phyloP scores from a whole-genome alignment of 2,888 invertebrate genomes.

The Cantharis flavilabris region DNA sequence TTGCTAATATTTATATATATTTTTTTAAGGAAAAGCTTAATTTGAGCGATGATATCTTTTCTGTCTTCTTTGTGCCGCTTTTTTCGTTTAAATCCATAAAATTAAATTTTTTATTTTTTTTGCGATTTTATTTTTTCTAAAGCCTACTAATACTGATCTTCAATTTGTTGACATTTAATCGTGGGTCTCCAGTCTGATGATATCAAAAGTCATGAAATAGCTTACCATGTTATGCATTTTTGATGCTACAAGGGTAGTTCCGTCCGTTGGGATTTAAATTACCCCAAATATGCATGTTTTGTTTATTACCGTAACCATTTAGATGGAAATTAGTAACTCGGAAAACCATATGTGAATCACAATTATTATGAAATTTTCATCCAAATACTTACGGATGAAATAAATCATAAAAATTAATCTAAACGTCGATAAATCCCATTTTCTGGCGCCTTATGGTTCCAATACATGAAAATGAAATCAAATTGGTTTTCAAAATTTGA shows the following conservation, averaged over 20 bases:
- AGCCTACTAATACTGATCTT: not conserved
- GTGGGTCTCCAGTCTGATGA: not conserved
- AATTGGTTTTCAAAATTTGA: not conserved
- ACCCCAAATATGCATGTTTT: not conserved
- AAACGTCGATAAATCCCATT: not conserved
- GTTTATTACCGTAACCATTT: not conserved
- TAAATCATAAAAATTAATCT: not conserved
- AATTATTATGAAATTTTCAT: not conserved
- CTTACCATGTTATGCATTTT: not conserved
- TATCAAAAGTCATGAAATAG: not conserved
- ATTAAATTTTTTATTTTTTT: too few relatives aligned
- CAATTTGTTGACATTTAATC: not conserved
- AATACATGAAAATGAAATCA: not conserved
- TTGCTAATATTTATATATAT: too few relatives aligned
- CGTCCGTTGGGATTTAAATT: not conserved
- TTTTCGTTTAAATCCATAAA: too few relatives aligned
- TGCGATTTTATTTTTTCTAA: too few relatives aligned
- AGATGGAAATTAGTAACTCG: not conserved
- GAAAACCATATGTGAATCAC: not conserved
- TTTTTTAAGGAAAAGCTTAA: too few relatives aligned
- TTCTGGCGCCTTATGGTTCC: not conserved
- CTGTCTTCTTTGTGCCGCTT: too few relatives aligned
- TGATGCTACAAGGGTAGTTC: not conserved
- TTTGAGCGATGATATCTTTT: too few relatives aligned
- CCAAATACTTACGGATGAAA: not conserved